These are phyloP conservation scores for Theretra japonica DNA, from an alignment of 2,888 invertebrate species.

Conservation along the genomic window DNA sequence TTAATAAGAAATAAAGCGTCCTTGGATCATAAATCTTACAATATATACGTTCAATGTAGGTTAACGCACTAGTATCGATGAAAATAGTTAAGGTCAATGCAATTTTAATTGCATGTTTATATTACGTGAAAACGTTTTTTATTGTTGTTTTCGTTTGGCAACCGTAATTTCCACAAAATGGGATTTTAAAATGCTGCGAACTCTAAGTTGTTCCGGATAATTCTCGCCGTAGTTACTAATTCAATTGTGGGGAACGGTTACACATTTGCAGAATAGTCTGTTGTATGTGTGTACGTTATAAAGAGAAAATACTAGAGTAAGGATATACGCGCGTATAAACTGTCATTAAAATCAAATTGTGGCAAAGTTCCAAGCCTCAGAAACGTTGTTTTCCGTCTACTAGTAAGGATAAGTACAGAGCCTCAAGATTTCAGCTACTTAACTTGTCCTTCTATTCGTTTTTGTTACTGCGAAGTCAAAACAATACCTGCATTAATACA, in stretches of 20 bases:
- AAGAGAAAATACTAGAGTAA: constrained; percentile 62
- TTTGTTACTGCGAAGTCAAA: constrained; percentile 35
- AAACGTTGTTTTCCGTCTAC: constrained; percentile 77
- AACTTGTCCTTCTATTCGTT: constrained; percentile 50
- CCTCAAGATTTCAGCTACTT: constrained; percentile 56
- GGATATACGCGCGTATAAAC: constrained; percentile 75
- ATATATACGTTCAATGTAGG: background rate
- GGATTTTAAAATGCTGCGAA: constrained; percentile 13
- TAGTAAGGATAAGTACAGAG: constrained; percentile 64
- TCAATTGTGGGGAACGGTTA: constrained; percentile 29
- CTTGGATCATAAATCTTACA: background rate
- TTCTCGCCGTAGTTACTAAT: constrained; percentile 18
- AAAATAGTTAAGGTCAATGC: background rate
- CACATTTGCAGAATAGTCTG: constrained; percentile 35
- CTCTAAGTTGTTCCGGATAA: constrained; percentile 4
- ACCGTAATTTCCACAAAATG: constrained; percentile 29
- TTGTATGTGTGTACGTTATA: constrained; percentile 45
- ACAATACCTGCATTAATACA: constrained; percentile 31
- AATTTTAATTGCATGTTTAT: constrained; percentile 12
- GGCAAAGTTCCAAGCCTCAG: constrained; percentile 72
- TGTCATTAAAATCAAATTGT: constrained; percentile 83
- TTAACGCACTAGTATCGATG: background rate
- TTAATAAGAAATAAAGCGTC: background rate
- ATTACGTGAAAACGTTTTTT: background rate
- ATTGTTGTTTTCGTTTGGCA: background rate